Base-by-base conservation (phyloP, 2,888 invertebrate species). In the Hypomecis punctinalis region DNA sequence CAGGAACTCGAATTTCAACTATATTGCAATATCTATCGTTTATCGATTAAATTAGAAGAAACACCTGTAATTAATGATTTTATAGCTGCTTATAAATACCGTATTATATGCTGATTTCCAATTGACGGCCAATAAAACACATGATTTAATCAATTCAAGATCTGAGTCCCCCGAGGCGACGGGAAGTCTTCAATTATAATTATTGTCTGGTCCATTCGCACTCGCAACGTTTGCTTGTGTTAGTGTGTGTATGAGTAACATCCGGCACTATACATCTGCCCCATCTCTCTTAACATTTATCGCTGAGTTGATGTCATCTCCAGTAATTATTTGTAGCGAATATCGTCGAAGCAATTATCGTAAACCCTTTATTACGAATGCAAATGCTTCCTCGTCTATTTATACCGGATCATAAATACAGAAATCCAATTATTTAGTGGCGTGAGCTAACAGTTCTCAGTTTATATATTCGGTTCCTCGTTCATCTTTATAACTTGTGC, bases 181-280 rank as follows among this genome's bases (percentile, higher is more conserved):
- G 84, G 92, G 91, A 92, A 88, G 91, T 90, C 84, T 84, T 89
- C 84, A 91, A 92, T 92, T 90, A 88, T 81, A 86, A 82, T 86
- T 66, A 61, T 66, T 85, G 85, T 81, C 76, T 74, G 76, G 75
- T 79, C 76, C 82, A 85, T 89, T 88, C 81, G 85, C 88, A 84
- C 86, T 85, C 61, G 66, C 57, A 65, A 67, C 67, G 39, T 64
- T 68, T 55, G 63, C 72, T 71, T 61, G 68, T 75, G 79, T 82
- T 78, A 70, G 73, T 79, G 79, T 76, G 75, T 81, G 78, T 80
- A 86, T 92, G 91, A 91, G 76, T 89, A 90, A 91, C 81, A 90
- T 92, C 92, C 92, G 90, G 86, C 76, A 77, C 67, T 77, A 81
- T 82, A 82, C 88, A 91, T 90, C 91, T 89, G 88, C 82, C 78